phyloP scores from a whole-genome alignment of 2,113 vertebrate genomes.

The Ophthalmolycus amberensis region DNA sequence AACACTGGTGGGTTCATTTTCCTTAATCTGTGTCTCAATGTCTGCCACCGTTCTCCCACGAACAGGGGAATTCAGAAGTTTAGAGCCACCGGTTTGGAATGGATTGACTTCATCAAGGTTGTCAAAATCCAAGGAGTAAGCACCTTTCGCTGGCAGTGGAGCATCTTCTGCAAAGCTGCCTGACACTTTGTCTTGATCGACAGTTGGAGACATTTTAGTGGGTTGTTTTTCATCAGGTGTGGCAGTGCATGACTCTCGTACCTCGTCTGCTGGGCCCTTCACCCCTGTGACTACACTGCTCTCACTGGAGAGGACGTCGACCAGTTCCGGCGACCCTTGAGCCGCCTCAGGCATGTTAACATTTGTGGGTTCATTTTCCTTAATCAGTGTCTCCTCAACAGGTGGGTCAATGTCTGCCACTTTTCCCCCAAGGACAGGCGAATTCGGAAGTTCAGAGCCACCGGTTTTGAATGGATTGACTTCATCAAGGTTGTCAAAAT shows the following conservation, averaged over 20 bases:
- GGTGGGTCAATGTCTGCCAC: neutral
- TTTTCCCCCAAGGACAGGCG: slow-evolving; percentile 53
- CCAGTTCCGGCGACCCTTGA: neutral
- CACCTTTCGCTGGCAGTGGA: slow-evolving; percentile 46
- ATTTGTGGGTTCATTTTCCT: slow-evolving; percentile 7
- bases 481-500: slow-evolving; percentile 72
- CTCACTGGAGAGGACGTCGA: slow-evolving; percentile 71
- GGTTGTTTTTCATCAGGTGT: slow-evolving; percentile 35
- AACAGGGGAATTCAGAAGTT: slow-evolving; percentile 74
- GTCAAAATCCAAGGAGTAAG: slow-evolving; percentile 76
- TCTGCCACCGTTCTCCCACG: slow-evolving; percentile 39
- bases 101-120: slow-evolving; percentile 70
- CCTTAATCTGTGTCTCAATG: neutral
- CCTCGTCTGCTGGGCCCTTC: slow-evolving; percentile 15
- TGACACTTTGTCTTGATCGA: neutral
- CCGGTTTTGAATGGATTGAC: slow-evolving; percentile 73
- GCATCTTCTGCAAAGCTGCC: slow-evolving; percentile 52
- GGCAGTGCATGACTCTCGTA: slow-evolving; percentile 5
- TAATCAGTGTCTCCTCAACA: neutral
- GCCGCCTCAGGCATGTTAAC: neutral
- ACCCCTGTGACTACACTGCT: slow-evolving; percentile 76
- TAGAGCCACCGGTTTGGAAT: slow-evolving; percentile 71
- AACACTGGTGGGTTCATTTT: slow-evolving; percentile 2
- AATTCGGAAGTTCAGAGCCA: slow-evolving; percentile 75
- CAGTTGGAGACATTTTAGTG: neutral